Evolutionary conservation across 2,888 invertebrate species (phyloP), one percentile per base, ranked within the genome.

Genomic region (Trissonchulus latispiculum): DNA sequence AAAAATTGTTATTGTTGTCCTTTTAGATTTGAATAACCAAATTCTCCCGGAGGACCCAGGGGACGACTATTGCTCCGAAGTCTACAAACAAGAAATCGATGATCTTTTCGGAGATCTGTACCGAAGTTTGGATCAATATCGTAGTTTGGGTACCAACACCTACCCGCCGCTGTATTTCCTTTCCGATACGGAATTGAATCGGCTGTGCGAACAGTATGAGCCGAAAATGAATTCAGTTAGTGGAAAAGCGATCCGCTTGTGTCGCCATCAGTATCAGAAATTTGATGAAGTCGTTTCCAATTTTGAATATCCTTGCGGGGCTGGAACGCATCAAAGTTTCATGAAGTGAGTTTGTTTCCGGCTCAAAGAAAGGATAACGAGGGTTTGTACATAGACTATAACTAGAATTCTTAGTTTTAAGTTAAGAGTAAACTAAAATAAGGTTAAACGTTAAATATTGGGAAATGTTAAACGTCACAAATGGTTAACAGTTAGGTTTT

Each of bases 301-400:
- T 32, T 62, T 72, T 29, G 66, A 48, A 2, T 71, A 72, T 36
- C 72, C 74, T 23, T 74, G 74, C 61, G 72, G 74, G 35, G 36
- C 32, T 23, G 72, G 32, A 3, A 74, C 72, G 35, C 1, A 33
- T 23, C 2, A 68, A 36, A 36, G 23, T 36, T 68, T 68, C 36
- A 31, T 68, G 35, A 68, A 36, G 69, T 68, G 23, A 15, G 64
- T 33, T 64, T 48, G 8, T 48, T 48, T 8, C 48, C 8, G n/a
- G n/a, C n/a, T n/a, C n/a, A n/a, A n/a, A n/a, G n/a, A n/a, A n/a
- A n/a, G n/a, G n/a, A n/a, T n/a, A n/a, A n/a, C n/a, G n/a, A n/a
- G n/a, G n/a, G n/a, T n/a, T n/a, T n/a, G n/a, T n/a, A n/a, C n/a
- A n/a, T n/a, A n/a, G n/a, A n/a, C n/a, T n/a, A n/a, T n/a, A n/a